Evolutionary conservation across 2,888 invertebrate genomes (phyloP).

Genomic region (Phlogophora meticulosa): DNA sequence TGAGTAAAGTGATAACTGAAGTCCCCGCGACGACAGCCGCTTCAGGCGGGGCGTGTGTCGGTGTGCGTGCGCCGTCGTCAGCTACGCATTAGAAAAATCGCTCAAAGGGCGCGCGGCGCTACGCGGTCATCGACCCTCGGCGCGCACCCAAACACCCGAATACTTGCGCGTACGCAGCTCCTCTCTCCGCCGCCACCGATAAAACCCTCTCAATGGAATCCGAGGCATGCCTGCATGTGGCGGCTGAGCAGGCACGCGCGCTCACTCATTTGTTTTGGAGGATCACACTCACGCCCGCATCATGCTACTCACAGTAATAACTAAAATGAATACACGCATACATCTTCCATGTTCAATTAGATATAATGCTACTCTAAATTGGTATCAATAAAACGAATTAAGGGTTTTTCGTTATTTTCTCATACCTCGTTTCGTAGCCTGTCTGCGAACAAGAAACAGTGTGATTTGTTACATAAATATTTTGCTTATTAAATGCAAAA

Average conservation of each 20-base stretch:
- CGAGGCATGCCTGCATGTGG: slow-evolving; percentile 75
- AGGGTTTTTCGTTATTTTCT: slow-evolving; percentile 30
- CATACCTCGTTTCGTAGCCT: background rate
- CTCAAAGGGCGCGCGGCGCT: slow-evolving; percentile 78
- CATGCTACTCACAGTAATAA: slow-evolving; percentile 49
- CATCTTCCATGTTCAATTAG: slow-evolving; percentile 44
- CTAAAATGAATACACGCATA: slow-evolving; percentile 50
- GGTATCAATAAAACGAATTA: slow-evolving; percentile 40
- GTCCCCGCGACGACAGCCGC: slow-evolving; percentile 5
- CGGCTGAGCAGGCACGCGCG: slow-evolving; percentile 71
- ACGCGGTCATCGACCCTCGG: slow-evolving; percentile 77
- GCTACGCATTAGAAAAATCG: slow-evolving; percentile 75
- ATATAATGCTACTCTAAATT: slow-evolving; percentile 41
- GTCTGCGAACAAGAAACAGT: slow-evolving; percentile 6
- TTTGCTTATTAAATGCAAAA: slow-evolving; percentile 32
- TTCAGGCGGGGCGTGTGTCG: slow-evolving; percentile 19
- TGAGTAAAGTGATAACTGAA: slow-evolving; percentile 24
- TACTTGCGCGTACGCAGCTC: slow-evolving; percentile 86
- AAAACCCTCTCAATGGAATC: slow-evolving; percentile 82
- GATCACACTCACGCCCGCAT: slow-evolving; percentile 64
- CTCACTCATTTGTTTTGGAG: slow-evolving; percentile 68
- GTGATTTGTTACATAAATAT: slow-evolving; percentile 10
- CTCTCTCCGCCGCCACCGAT: slow-evolving; percentile 71
- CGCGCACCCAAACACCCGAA: slow-evolving; percentile 82
- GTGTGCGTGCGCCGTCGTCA: slow-evolving; percentile 28